phyloP scores from a whole-genome alignment of 1,140 invertebrate genomes.

The Drosophila nasuta region DNA sequence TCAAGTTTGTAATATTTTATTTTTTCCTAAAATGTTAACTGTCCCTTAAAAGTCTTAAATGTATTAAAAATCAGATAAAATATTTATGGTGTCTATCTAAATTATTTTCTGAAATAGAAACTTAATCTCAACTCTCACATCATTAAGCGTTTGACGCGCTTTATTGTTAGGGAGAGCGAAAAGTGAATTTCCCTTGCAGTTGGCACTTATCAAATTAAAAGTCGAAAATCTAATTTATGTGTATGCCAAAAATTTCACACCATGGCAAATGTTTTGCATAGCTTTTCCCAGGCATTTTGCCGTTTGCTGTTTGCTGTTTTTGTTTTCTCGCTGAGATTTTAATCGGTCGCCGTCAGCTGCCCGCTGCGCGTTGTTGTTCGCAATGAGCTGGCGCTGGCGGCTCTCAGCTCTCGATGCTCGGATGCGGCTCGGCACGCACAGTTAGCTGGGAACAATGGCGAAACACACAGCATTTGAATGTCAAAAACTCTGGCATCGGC shows the following conservation, averaged over 20 bases:
- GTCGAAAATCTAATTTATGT: slow-evolving; percentile 38
- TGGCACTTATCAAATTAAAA: slow-evolving; percentile 46
- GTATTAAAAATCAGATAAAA: background rate
- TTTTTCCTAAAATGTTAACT: too few relatives aligned
- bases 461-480: slow-evolving; percentile 63
- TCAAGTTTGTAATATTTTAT: too few relatives aligned
- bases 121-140: background rate
- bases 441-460: slow-evolving; percentile 72
- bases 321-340: slow-evolving; percentile 61
- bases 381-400: slow-evolving; percentile 30
- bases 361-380: background rate
- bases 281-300: slow-evolving; percentile 45
- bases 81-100: background rate
- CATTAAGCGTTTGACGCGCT: slow-evolving; percentile 16
- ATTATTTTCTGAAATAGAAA: background rate
- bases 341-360: slow-evolving; percentile 66
- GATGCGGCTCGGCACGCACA: slow-evolving; percentile 65
- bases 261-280: slow-evolving; percentile 44
- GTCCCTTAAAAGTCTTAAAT: too few relatives aligned
- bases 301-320: slow-evolving; percentile 8
- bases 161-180: slow-evolving; percentile 2
- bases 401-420: slow-evolving; percentile 51
- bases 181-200: slow-evolving; percentile 22
- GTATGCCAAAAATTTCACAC: slow-evolving; percentile 54
- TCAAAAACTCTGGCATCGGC: slow-evolving; percentile 46